phyloP scores from a whole-genome alignment of 2,113 vertebrate species.

The Tetrax tetrax region DNA sequence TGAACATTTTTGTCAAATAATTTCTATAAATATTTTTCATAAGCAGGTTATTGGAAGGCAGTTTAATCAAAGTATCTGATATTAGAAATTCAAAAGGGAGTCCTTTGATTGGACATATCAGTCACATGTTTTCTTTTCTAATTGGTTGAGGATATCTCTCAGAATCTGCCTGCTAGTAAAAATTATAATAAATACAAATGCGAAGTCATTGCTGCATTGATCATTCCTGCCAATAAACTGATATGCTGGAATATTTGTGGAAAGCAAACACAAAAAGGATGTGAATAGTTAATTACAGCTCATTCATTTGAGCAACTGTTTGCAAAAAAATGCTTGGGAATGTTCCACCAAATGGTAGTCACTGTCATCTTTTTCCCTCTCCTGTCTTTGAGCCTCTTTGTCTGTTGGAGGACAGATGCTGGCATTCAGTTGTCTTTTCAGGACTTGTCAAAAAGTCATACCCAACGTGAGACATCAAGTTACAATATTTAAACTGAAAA shows the following conservation, averaged over 20 bases:
- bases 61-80: background rate
- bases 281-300: conserved; percentile 69
- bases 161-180: conserved; percentile 41
- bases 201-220: conserved; percentile 31
- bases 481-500: background rate
- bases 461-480: background rate
- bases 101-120: background rate
- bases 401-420: conserved; percentile 10
- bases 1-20: background rate
- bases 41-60: conserved; percentile 21
- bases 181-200: conserved; percentile 62
- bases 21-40: conserved; percentile 39
- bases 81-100: background rate
- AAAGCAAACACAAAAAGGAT: conserved; percentile 50
- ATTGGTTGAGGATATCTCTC: conserved; percentile 9
- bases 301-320: conserved; percentile 47
- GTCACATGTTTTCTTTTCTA: background rate
- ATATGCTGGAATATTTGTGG: conserved; percentile 52
- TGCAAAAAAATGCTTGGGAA: conserved; percentile 36
- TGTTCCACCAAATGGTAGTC: background rate
- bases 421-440: background rate
- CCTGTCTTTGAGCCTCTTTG: background rate
- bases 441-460: background rate
- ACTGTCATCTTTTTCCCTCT: background rate
- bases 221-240: conserved; percentile 53